Evolutionary conservation across 2,888 invertebrate species (phyloP), one percentile per base, ranked within the genome.

Genomic region (Chloroclysta siterata): DNA sequence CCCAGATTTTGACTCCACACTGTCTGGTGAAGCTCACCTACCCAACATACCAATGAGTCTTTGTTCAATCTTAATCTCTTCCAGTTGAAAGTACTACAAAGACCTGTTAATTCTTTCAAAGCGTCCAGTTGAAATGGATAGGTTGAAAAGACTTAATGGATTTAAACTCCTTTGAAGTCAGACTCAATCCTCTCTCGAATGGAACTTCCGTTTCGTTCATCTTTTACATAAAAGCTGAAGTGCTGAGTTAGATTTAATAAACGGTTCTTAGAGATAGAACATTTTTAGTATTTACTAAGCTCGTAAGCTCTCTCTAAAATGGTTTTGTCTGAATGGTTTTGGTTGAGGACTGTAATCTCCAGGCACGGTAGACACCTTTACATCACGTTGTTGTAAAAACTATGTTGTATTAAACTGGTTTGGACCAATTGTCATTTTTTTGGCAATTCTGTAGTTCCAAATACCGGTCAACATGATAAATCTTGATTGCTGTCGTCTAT

Each of bases 131-230:
- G 58, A 65, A 65, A 61, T 65, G 58, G 65, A 68, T 68, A 72
- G 68, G 70, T 70, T 66, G 56, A 57, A 72, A 66, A 66, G 66
- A 63, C 63, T 70, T 71, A 71, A 69, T 71, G 63, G 66, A 65
- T 66, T 72, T 71, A 70, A 72, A 72, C 69, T 72, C 66, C 65
- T 71, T 71, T 69, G 71, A 69, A 61, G 65, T 61, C 48, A 50
- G 47, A 58, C 62, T 53, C 57, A 54, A 65, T 60, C 65, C 61
- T 62, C 61, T 62, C 54, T 63, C 61, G 52, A 63, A 66, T 55
- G 41, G 66, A 63, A 65, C 66, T 68, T 62, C 62, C 65, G 56
- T 66, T 41, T 52, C 57, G 66, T 65, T 69, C 65, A 60, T 66
- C 59, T 65, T 65, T 60, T 70, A 63, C 55, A 57, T 63, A 58